These are phyloP conservation scores for Sardinella longiceps DNA, from an alignment of 2,797 vertebrate genomes.

Conservation along the genomic window DNA sequence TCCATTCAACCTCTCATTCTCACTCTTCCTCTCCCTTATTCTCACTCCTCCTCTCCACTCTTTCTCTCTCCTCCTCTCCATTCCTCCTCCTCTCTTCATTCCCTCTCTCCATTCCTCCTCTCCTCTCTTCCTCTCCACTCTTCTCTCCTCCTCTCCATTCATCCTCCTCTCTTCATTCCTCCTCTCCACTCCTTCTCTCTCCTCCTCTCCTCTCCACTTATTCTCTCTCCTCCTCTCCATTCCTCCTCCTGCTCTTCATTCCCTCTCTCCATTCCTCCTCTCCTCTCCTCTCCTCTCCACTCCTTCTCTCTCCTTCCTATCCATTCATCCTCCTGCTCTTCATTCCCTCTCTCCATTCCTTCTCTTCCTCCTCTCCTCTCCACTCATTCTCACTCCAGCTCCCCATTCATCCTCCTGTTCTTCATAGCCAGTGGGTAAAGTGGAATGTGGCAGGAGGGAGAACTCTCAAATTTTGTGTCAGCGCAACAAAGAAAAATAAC, in stretches of 20 bases:
- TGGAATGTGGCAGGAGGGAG: too few relatives aligned
- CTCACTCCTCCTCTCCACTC: neutral
- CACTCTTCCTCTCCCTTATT: neutral
- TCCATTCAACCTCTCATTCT: neutral
- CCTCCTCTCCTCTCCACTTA: neutral
- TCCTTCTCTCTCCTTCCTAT: too few relatives aligned
- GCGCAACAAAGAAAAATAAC: too few relatives aligned
- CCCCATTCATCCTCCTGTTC: too few relatives aligned
- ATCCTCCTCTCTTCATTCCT: neutral
- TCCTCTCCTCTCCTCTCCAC: neutral
- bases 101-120: neutral
- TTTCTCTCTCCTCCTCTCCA: neutral
- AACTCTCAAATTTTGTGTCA: too few relatives aligned
- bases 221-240: neutral
- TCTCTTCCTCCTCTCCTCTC: too few relatives aligned
- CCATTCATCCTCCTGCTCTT: too few relatives aligned
- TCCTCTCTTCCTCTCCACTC: neutral
- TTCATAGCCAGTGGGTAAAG: too few relatives aligned
- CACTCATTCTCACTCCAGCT: too few relatives aligned
- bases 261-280: neutral
- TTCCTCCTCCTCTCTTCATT: neutral
- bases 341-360: too few relatives aligned
- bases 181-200: neutral
- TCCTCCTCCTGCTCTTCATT: neutral
- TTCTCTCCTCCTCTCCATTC: neutral